These are phyloP conservation scores for Corythaixoides concolor DNA, from an alignment of 2,113 vertebrate species.

Conservation along the genomic window DNA sequence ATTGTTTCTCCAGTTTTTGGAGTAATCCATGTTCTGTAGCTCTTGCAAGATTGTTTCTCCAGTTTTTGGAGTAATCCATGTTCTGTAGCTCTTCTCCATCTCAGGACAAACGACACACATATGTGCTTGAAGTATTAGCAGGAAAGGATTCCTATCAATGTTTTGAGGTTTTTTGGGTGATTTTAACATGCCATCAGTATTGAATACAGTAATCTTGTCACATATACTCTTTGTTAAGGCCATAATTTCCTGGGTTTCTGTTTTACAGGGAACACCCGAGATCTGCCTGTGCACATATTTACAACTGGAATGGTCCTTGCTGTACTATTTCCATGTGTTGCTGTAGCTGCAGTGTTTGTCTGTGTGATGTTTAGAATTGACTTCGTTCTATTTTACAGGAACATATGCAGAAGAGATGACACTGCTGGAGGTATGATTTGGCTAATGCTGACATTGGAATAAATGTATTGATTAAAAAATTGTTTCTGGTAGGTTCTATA, in stretches of 20 bases:
- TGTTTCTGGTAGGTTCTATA: not conserved
- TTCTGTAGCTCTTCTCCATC: not conserved
- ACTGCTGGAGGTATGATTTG: constrained; percentile 75
- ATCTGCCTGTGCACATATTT: constrained; percentile 69
- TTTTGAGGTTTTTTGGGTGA: not conserved
- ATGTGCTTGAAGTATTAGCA: not conserved
- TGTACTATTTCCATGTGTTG: constrained; percentile 15
- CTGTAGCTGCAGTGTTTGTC: constrained; percentile 22
- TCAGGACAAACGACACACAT: not conserved
- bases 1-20: not conserved
- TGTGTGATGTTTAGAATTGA: constrained; percentile 74
- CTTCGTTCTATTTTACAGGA: constrained; percentile 74
- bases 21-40: not conserved
- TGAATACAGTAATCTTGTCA: not conserved
- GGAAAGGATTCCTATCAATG: not conserved
- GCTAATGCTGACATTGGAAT: not conserved
- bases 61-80: not conserved
- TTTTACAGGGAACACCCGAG: constrained; percentile 25
- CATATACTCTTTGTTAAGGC: not conserved
- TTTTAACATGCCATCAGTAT: not conserved
- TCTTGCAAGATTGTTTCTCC: not conserved
- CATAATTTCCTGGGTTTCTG: not conserved
- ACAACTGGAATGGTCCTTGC: constrained; percentile 62
- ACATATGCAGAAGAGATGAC: constrained; percentile 69
- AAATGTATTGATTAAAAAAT: not conserved